A percentile compares a stretch with the other conserved stretches of the same genome.
phyloP scores from a whole-genome alignment of 2,888 invertebrate genomes.

The Lithophane leautieri region DNA sequence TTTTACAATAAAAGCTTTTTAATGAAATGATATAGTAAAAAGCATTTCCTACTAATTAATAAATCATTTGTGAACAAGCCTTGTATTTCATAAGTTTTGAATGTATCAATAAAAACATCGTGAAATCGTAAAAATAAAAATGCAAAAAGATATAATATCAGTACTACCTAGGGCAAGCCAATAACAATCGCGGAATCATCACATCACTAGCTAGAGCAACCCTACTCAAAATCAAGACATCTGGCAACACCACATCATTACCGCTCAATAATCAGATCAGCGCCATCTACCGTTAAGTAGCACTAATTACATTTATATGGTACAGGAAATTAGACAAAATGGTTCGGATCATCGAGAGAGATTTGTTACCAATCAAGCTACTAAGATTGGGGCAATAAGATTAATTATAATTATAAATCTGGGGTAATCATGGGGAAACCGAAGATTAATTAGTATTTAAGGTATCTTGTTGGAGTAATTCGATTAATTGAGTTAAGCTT shows the following conservation, averaged over 20 bases:
- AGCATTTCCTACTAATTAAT: background rate
- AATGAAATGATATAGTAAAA: too few species aligned
- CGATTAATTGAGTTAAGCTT: slow-evolving; percentile 10
- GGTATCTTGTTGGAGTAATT: slow-evolving; percentile 27
- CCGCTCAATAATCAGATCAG: slow-evolving; percentile 20
- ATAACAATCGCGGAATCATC: background rate
- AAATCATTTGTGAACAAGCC: background rate
- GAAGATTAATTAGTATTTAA: slow-evolving; percentile 34
- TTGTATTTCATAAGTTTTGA: background rate
- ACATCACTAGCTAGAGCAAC: background rate
- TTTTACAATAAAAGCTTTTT: too few species aligned
- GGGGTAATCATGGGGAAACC: slow-evolving; percentile 36
- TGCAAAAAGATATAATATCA: background rate
- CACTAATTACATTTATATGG: slow-evolving; percentile 43
- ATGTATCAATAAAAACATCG: background rate
- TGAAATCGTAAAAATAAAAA: background rate
- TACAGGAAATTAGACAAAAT: slow-evolving; percentile 59
- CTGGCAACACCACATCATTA: slow-evolving; percentile 4
- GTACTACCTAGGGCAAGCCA: background rate
- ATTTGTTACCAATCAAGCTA: slow-evolving; percentile 43
- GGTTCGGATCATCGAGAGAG: slow-evolving; percentile 31
- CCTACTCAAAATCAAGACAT: background rate
- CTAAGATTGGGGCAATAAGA: slow-evolving; percentile 35
- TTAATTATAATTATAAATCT: slow-evolving; percentile 52
- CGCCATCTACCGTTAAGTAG: slow-evolving; percentile 58